Conservation (phyloP, 2,113 vertebrate species). For the Caretta caretta region DNA sequence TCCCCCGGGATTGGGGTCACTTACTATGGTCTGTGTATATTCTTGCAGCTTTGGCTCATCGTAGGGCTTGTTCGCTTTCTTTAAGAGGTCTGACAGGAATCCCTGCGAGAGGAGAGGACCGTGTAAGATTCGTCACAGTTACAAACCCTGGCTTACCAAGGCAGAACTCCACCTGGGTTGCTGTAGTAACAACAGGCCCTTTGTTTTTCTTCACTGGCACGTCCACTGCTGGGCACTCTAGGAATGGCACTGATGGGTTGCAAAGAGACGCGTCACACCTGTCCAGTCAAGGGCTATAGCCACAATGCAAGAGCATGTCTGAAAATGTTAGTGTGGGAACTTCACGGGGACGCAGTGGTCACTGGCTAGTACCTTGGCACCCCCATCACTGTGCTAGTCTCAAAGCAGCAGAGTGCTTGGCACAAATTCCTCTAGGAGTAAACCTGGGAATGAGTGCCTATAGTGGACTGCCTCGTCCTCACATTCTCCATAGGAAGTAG, state of each 20-base stretch:
- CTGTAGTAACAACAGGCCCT: neutral
- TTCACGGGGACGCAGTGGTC: neutral
- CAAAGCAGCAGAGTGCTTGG: neutral
- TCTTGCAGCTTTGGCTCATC: conserved; percentile 94
- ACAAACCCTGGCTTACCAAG: neutral
- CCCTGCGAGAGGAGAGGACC: conserved; percentile 78
- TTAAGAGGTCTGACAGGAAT: conserved; percentile 95
- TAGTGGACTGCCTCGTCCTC: neutral
- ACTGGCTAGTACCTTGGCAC: neutral
- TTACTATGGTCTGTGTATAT: conserved; percentile 96
- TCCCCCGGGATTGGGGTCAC: conserved; percentile 14
- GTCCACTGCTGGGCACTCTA: neutral
- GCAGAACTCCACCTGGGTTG: too few relatives aligned
- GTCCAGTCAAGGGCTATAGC: neutral
- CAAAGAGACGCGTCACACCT: neutral
- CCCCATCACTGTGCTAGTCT: neutral
- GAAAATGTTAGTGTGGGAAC: neutral
- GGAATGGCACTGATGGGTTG: neutral
- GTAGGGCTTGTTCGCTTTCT: conserved; percentile 93
- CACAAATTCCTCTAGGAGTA: neutral
- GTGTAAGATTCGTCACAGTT: neutral
- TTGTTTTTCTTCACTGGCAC: neutral
- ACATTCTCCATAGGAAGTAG: neutral
- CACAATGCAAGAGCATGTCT: neutral
- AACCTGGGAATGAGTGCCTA: neutral